phyloP scores from a whole-genome alignment of 2,888 invertebrate species.

The Prenolepis imparis region DNA sequence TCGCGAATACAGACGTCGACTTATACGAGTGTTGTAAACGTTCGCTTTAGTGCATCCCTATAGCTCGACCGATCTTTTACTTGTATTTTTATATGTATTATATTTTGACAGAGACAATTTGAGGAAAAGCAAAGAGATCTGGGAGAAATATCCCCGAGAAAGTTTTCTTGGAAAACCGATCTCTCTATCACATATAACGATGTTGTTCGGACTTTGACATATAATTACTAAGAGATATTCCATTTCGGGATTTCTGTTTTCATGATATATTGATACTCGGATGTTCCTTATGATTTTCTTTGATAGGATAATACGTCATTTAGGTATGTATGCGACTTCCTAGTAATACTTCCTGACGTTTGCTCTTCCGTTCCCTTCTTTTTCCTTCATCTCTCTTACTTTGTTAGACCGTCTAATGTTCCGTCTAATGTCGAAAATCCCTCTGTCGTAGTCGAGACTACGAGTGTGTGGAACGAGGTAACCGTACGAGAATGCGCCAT shows the following conservation, averaged over 20 bases:
- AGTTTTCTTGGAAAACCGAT: not conserved
- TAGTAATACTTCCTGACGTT: not conserved
- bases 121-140: slow-evolving; percentile 14
- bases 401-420: not conserved
- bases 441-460: slow-evolving; percentile 13
- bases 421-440: slow-evolving; percentile 38
- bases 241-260: slow-evolving; percentile 4
- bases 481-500: slow-evolving; percentile 39
- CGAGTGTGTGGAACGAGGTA: slow-evolving; percentile 29
- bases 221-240: slow-evolving; percentile 33
- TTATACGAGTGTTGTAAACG: slow-evolving; percentile 70
- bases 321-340: not conserved
- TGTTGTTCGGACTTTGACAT: slow-evolving; percentile 25
- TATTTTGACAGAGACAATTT: not conserved
- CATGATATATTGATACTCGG: slow-evolving; percentile 6
- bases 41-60: slow-evolving; percentile 64
- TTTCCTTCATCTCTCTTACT: not conserved
- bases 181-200: slow-evolving; percentile 16
- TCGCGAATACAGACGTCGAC: slow-evolving; percentile 59
- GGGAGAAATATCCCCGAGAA: slow-evolving; percentile 13
- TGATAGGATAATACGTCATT: slow-evolving; percentile 17
- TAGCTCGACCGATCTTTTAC: slow-evolving; percentile 66
- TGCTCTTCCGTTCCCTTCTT: slow-evolving; percentile 19
- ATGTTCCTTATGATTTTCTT: slow-evolving; percentile 10
- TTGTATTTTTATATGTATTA: slow-evolving; percentile 7